A percentile compares a stretch with the other conserved stretches of the same genome.
Evolutionary conservation across 2,113 vertebrate species (phyloP).

Genomic region (Ancistrus triradiatus): DNA sequence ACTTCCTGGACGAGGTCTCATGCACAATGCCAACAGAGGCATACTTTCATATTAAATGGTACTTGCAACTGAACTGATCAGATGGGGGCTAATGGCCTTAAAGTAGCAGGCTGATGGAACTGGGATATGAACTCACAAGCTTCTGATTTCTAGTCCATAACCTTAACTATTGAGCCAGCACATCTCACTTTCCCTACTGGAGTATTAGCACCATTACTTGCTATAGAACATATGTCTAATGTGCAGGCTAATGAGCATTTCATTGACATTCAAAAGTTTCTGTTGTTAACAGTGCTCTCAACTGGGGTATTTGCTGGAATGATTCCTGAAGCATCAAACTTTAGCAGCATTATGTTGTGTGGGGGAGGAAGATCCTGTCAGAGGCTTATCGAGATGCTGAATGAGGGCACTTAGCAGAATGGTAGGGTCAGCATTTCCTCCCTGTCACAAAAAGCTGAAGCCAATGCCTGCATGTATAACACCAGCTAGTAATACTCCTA

Average conservation of each 20-base stretch:
- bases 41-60: too few species aligned
- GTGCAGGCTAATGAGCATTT: background rate
- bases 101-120: too few species aligned
- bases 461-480: slow-evolving; percentile 18
- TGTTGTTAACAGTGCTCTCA: background rate
- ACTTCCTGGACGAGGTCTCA: too few species aligned
- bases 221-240: background rate
- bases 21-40: too few species aligned
- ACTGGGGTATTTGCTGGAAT: background rate
- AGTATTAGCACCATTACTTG: background rate
- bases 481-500: slow-evolving; percentile 36
- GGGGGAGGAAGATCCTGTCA: slow-evolving; percentile 35
- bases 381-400: slow-evolving; percentile 41
- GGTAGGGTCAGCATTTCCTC: slow-evolving; percentile 47
- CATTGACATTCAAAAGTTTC: background rate
- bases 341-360: slow-evolving; percentile 25
- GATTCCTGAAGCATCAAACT: slow-evolving; percentile 28
- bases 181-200: too few species aligned
- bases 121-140: too few species aligned
- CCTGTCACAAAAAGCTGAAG: slow-evolving; percentile 23
- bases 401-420: slow-evolving; percentile 40
- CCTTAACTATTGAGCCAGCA: too few species aligned
- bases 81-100: too few species aligned
- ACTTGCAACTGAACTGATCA: too few species aligned
- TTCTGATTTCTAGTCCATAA: too few species aligned